These are phyloP conservation scores for Thecophora atra DNA, from an alignment of 2,888 invertebrate genomes.

Conservation along the genomic window DNA sequence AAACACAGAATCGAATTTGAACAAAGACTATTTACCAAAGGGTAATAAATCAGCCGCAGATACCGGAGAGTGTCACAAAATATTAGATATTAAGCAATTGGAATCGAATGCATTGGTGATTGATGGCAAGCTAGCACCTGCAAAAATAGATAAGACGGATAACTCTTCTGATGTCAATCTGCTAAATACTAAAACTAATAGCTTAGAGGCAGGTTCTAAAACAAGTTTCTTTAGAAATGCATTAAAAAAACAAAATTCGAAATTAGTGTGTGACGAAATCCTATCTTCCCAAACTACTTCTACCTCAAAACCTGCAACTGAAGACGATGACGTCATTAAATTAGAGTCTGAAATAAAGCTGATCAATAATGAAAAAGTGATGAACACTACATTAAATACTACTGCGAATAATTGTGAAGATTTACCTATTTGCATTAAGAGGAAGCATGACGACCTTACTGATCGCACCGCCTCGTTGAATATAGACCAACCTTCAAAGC, in stretches of 20 bases:
- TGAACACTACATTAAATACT: background rate
- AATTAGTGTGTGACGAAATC: background rate
- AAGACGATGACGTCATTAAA: background rate
- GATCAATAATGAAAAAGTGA: background rate
- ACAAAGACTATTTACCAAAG: too few species aligned
- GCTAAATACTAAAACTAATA: background rate
- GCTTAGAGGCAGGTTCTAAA: background rate
- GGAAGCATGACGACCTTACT: conserved; percentile 31
- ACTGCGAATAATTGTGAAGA: background rate
- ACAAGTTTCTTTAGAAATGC: conserved; percentile 45
- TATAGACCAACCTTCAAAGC: background rate
- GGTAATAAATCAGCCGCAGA: too few species aligned
- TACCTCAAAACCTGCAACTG: background rate
- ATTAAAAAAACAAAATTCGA: conserved; percentile 34
- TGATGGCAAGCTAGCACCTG: too few species aligned
- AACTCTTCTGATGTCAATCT: too few species aligned
- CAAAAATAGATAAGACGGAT: too few species aligned
- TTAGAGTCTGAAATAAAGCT: background rate
- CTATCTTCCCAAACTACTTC: too few species aligned
- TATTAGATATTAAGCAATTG: too few species aligned
- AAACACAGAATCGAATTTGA: too few species aligned
- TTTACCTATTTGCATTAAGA: background rate
- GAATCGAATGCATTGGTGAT: too few species aligned
- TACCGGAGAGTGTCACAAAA: too few species aligned
- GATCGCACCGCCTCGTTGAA: background rate